Evolutionary conservation across 2,888 invertebrate species (phyloP), one percentile per base, ranked within the genome.

Genomic region (Listrodromus nycthemerus): DNA sequence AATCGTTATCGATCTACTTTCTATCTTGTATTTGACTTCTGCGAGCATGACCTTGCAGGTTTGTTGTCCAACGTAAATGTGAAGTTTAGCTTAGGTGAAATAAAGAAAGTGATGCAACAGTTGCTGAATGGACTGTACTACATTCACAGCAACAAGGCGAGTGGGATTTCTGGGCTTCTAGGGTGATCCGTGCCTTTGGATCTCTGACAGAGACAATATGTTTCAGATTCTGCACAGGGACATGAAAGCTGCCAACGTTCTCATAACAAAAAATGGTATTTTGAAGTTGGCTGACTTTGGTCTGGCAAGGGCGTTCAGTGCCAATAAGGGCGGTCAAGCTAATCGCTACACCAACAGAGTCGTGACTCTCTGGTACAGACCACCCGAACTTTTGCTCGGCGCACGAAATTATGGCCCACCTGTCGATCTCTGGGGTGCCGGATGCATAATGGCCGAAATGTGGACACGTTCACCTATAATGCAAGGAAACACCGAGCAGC

Each of bases 391-490:
- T 27, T 92, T 97, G 16, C 92, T 96, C 7, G 97, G 98, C 48
- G 98, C 98, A 90, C 95, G 99, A 16, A 98, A 99, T 94, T 99
- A 99, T 91, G 98, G 98, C 0, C 98, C 99, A 0, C 97, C 99
- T 0, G 98, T 99, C 16, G 99, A 99, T 94, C 95, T 99, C 94
- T 98, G 98, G 98, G 98, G 98, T 0, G 99, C 98, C 0, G 99
- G 99, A 0, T 99, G 99, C 92, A 99, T 99, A 85, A 99, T 99
- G 99, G 99, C 99, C 0, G 99, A 99, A 94, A 98, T 99, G 98
- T 99, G 99, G 99, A 99, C 99, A 0, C 94, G 97, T 21, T 97
- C 97, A 4, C 99, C 98, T 0, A 98, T 98, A 83, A 98, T 98
- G 98, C 98, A 98, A 94, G 99, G 99, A 21, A 98, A 97, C 70